Evolutionary conservation across 2,797 vertebrate species (phyloP), one percentile per base, ranked within the genome.

Genomic region (Sebastolobus altivelis): DNA sequence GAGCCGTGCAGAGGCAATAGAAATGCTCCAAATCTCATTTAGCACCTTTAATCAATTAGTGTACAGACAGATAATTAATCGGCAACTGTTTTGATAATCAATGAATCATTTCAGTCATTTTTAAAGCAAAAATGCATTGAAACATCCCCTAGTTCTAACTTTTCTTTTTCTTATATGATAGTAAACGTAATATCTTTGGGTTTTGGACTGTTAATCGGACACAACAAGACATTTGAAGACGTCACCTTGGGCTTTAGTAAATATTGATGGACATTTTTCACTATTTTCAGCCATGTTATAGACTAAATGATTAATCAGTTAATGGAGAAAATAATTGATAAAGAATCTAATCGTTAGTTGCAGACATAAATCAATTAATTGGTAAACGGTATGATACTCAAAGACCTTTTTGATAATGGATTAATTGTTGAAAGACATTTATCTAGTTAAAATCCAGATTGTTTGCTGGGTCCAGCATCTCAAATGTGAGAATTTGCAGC

Each of bases 1-100:
- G 46, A 49, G 0, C 46, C 18, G 0, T 49, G 8, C 0, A 7
- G 46, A 20, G 46, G 46, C 46, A 49, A 4, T 20, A 49, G 8
- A 49, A 49, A 49, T 49, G 46, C 16, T 20, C 3, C 46, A 16
- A 20, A 8, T 49, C 18, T 18, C 46, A 20, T 49, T 20, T 49
- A 20, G 46, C 46, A 4, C 18, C 46, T 49, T 49, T 38, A 11
- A 54, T 61, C 22, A 40, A 18, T 22, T 1, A 31, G 7, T 56
- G 35, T 16, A 14, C 43, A 0, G 8, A 33, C 20, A 20, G 20
- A 4, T 59, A 61, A 3, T 33, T 0, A 9, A 33, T 75, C 6
- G 2, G 7, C 5, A 37, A 52, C 43, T 62, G 31, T 61, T 54
- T 35, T 25, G n/a, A 2, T 29, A 18, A 70, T 58, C 14, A 2